Conservation (phyloP, 2,888 invertebrate genomes). For the Pachycephus smyrnensis region DNA sequence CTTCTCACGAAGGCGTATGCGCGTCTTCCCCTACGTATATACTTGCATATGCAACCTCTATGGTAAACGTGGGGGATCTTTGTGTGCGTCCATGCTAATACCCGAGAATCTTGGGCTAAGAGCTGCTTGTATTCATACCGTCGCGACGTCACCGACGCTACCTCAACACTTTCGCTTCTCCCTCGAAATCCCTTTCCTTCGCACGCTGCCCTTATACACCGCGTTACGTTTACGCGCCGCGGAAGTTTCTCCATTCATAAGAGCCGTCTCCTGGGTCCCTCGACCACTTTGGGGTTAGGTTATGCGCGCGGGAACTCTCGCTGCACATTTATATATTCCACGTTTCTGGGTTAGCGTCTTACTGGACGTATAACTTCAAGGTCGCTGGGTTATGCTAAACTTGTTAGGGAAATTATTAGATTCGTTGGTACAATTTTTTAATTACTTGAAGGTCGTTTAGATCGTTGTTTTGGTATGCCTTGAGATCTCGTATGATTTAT, state of each 20-base stretch:
- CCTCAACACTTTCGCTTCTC: neutral
- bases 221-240: slow-evolving; percentile 33
- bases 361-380: neutral
- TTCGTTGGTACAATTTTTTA: neutral
- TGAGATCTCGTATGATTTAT: neutral
- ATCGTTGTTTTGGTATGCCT: neutral
- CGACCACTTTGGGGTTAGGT: slow-evolving; percentile 33
- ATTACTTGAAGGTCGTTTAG: neutral
- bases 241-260: slow-evolving; percentile 62
- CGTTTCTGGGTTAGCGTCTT: neutral
- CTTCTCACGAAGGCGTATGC: slow-evolving; percentile 4
- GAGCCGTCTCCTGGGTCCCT: slow-evolving; percentile 30
- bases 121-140: slow-evolving; percentile 31
- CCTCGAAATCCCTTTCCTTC: slow-evolving; percentile 4
- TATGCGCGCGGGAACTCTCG: neutral
- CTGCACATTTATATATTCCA: slow-evolving; percentile 9
- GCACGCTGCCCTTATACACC: slow-evolving; percentile 1
- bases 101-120: slow-evolving; percentile 30
- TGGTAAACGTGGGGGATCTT: slow-evolving; percentile 11
- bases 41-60: slow-evolving; percentile 21
- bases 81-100: slow-evolving; percentile 31
- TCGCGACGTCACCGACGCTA: neutral
- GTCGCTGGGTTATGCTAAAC: neutral
- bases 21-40: slow-evolving; percentile 7
- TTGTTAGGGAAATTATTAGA: neutral